Percentiles rank a stretch among this genome's conserved stretches.
These are phyloP conservation scores for Diaphora mendica DNA, from an alignment of 2,888 invertebrate species.

Conservation along the genomic window DNA sequence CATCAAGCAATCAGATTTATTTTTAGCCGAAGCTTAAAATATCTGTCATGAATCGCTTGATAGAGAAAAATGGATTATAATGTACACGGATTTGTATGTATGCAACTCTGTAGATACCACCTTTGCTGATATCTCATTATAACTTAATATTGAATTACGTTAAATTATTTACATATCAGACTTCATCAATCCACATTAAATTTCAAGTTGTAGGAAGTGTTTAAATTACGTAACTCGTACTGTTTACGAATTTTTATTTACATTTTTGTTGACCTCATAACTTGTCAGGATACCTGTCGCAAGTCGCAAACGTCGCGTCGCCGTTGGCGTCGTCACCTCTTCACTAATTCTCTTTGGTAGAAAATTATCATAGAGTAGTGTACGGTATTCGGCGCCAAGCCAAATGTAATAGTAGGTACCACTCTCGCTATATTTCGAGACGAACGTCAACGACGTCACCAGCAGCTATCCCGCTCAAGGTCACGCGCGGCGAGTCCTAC, in stretches of 20 bases:
- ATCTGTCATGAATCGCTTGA: background rate
- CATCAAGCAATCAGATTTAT: background rate
- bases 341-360: background rate
- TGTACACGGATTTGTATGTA: background rate
- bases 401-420: too few species aligned
- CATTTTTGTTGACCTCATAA: constrained; percentile 9
- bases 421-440: too few species aligned
- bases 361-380: background rate
- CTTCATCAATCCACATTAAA: constrained; percentile 1
- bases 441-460: too few species aligned
- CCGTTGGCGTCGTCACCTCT: background rate
- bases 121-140: constrained; percentile 7
- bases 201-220: background rate
- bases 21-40: background rate
- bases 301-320: constrained; percentile 1
- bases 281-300: constrained; percentile 8
- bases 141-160: background rate
- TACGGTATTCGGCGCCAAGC: too few species aligned
- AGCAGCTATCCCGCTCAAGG: too few species aligned
- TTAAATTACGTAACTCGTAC: background rate
- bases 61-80: background rate
- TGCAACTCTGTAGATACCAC: background rate
- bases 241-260: constrained; percentile 5
- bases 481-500: too few species aligned
- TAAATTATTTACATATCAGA: constrained; percentile 1